A percentile compares a stretch with the other conserved stretches of the same genome.
Conservation (phyloP, 2,888 invertebrate species). For the Meandrusa payeni region DNA sequence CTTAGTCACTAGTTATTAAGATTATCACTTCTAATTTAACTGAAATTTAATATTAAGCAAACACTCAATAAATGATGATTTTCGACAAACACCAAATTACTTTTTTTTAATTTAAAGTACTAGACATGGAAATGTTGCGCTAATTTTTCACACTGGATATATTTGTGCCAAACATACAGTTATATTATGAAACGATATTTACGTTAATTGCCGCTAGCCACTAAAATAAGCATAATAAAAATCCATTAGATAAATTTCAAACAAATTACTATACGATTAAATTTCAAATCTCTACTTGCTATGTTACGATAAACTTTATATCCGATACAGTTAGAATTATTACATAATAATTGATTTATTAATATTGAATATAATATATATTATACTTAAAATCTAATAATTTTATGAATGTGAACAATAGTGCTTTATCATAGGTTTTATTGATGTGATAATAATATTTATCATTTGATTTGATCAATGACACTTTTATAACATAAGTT, state of each 20-base stretch:
- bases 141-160: constrained; percentile 25
- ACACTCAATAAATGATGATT: constrained; percentile 1
- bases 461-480: not conserved
- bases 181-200: constrained; percentile 7
- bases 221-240: constrained; percentile 18
- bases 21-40: constrained; percentile 22
- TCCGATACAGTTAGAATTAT: constrained; percentile 17
- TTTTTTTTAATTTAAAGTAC: constrained; percentile 18
- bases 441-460: not conserved
- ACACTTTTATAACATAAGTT: constrained; percentile 15
- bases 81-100: constrained; percentile 7
- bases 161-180: constrained; percentile 12
- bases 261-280: constrained; percentile 5
- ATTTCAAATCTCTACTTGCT: constrained; percentile 6
- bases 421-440: no score
- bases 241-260: not conserved
- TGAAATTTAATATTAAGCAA: constrained; percentile 3
- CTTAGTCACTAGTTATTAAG: constrained; percentile 23
- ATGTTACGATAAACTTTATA: constrained; percentile 19
- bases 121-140: constrained; percentile 34
- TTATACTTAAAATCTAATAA: constrained; percentile 23
- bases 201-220: not conserved
- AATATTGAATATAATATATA: constrained; percentile 23
- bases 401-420: constrained; percentile 25
- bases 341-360: constrained; percentile 22